Evolutionary conservation across 2,113 vertebrate genomes (phyloP).

Genomic region (Ivindomyrus marchei): DNA sequence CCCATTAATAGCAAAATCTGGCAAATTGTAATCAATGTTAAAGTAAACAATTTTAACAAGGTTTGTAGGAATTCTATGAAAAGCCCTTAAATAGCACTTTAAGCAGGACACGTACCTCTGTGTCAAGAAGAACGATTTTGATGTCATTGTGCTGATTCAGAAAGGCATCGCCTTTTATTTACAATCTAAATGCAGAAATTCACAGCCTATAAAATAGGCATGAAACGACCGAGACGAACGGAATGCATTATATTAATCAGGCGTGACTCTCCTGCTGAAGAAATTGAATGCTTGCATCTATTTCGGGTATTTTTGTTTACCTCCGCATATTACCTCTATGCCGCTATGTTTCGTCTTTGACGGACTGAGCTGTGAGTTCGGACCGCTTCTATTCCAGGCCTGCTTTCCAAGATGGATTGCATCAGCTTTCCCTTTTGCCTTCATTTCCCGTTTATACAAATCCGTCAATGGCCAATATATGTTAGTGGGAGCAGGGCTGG

Average conservation of each 20-base stretch:
- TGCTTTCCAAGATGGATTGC: background rate
- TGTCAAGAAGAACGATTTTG: background rate
- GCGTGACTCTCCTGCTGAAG: background rate
- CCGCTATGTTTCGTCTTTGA: background rate
- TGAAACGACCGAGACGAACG: background rate
- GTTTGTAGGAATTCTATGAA: background rate
- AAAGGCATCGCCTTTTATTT: background rate
- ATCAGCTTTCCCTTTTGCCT: background rate
- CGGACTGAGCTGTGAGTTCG: background rate
- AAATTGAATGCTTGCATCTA: background rate
- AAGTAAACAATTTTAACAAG: background rate
- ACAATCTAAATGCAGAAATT: background rate
- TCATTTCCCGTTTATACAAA: background rate
- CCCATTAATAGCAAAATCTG: background rate
- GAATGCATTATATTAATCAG: background rate
- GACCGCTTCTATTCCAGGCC: background rate
- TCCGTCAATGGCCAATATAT: background rate
- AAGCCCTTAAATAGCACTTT: background rate
- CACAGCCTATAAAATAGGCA: background rate
- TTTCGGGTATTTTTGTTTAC: background rate
- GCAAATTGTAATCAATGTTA: background rate
- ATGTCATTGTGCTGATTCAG: background rate
- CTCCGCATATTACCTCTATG: no score
- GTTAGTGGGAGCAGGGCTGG: background rate
- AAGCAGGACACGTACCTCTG: background rate